Percentiles rank a stretch among this genome's conserved stretches.
Conservation (phyloP, 2,797 vertebrate genomes). For the Tympanoctomys barrerae region DNA sequence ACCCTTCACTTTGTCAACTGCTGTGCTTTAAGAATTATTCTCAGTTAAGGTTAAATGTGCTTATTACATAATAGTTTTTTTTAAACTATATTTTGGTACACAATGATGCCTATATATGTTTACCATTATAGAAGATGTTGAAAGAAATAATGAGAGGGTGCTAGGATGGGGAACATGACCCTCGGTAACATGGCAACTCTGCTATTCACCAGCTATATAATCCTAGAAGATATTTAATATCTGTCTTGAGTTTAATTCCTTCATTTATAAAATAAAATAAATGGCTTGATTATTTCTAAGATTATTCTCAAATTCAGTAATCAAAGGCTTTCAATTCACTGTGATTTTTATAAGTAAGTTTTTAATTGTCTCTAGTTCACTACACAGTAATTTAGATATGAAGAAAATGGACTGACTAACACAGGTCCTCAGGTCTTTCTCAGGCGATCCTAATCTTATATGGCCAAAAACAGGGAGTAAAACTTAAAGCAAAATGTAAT, state of each 20-base stretch:
- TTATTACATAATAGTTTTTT: neutral
- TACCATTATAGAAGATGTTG: neutral
- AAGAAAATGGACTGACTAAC: neutral
- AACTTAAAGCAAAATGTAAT: conserved; percentile 28
- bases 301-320: neutral
- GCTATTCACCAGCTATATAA: neutral
- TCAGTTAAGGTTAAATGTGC: neutral
- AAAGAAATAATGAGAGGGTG: no score
- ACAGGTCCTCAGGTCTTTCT: neutral
- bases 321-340: neutral
- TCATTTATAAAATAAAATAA: neutral
- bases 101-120: neutral
- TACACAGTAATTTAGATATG: neutral
- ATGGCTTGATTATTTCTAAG: neutral
- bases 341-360: neutral
- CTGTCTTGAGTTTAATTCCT: neutral
- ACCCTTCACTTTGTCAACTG: neutral
- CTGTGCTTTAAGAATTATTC: neutral
- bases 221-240: neutral
- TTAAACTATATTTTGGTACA: neutral
- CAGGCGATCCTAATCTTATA: neutral
- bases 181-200: neutral
- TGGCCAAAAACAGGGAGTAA: neutral
- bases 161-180: neutral
- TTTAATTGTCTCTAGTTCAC: neutral